Percentiles rank a stretch among this genome's conserved stretches.
Conservation (phyloP, 2,797 vertebrate species). For the Eptatretus atami region DNA sequence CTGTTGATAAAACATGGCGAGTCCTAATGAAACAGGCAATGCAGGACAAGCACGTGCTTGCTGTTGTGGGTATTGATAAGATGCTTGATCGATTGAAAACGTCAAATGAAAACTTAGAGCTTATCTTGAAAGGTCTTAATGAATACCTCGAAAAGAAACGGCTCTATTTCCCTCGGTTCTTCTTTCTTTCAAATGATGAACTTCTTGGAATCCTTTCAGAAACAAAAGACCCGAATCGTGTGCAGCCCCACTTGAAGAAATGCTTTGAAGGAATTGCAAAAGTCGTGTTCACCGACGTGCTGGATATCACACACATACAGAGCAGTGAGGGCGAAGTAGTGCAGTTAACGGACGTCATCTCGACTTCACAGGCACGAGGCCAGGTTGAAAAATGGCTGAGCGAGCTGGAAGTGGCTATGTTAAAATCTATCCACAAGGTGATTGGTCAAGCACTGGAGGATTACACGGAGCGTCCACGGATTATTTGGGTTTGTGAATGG, state of each 20-base stretch:
- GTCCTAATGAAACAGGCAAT: conserved; percentile 29
- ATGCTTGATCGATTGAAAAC: conserved; percentile 38
- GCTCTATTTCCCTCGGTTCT: conserved; percentile 61
- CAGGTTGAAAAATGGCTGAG: conserved; percentile 62
- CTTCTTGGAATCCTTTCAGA: conserved; percentile 62
- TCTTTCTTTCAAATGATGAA: conserved; percentile 67
- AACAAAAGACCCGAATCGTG: conserved; percentile 54
- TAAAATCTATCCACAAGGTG: conserved; percentile 41
- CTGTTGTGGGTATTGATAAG: conserved; percentile 28
- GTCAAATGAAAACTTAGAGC: conserved; percentile 33
- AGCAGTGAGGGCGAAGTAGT: conserved; percentile 51
- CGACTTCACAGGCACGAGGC: conserved; percentile 37
- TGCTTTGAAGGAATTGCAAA: conserved; percentile 39
- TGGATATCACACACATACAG: conserved; percentile 56
- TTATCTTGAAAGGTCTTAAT: conserved; percentile 56
- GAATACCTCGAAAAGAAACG: conserved; percentile 61
- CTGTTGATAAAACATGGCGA: conserved; percentile 42
- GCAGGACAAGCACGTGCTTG: conserved; percentile 38
- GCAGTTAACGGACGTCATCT: conserved; percentile 30
- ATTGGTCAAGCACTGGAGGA: conserved; percentile 28
- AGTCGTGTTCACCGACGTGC: conserved; percentile 35
- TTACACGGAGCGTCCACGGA: conserved; percentile 22
- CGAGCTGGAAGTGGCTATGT: conserved; percentile 37
- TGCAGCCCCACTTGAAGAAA: conserved; percentile 37
- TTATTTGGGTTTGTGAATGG: conserved; percentile 41